A percentile compares a stretch with the other conserved stretches of the same genome.
These are phyloP conservation scores for Mormyrus proboscirostris DNA, from an alignment of 2,797 vertebrate genomes.

Conservation along the genomic window DNA sequence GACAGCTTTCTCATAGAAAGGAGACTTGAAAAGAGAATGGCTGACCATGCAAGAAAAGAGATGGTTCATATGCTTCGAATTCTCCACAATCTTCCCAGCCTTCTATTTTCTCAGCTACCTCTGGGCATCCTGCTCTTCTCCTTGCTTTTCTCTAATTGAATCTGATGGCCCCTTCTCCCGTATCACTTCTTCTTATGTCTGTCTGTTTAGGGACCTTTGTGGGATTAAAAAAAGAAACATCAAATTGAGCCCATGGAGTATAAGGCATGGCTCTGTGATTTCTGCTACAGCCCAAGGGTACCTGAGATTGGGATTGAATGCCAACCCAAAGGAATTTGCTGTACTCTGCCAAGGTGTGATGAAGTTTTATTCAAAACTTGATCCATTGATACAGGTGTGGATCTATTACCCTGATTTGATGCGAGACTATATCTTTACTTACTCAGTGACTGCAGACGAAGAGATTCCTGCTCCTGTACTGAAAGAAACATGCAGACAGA, in stretches of 20 bases:
- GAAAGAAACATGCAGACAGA: neutral
- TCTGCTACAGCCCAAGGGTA: neutral
- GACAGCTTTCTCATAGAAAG: neutral
- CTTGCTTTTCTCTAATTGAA: neutral
- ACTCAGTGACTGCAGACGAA: neutral
- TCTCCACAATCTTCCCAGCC: neutral
- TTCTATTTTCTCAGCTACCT: neutral
- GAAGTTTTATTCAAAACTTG: constrained; percentile 6
- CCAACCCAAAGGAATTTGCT: neutral
- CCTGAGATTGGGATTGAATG: constrained; percentile 3
- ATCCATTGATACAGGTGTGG: neutral
- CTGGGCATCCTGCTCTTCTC: neutral
- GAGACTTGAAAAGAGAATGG: neutral
- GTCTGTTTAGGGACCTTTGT: neutral
- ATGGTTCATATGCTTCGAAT: neutral
- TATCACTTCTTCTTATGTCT: neutral
- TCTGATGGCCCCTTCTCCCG: neutral
- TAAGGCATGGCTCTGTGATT: neutral
- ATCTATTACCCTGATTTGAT: neutral
- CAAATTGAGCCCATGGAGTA: neutral
- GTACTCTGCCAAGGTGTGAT: constrained; percentile 6
- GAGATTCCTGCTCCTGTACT: neutral
- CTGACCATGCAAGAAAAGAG: neutral
- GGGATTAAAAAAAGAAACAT: neutral
- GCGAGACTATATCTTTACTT: neutral